Evolutionary conservation across 1,140 invertebrate species (phyloP).

Genomic region (Apis dorsata): DNA sequence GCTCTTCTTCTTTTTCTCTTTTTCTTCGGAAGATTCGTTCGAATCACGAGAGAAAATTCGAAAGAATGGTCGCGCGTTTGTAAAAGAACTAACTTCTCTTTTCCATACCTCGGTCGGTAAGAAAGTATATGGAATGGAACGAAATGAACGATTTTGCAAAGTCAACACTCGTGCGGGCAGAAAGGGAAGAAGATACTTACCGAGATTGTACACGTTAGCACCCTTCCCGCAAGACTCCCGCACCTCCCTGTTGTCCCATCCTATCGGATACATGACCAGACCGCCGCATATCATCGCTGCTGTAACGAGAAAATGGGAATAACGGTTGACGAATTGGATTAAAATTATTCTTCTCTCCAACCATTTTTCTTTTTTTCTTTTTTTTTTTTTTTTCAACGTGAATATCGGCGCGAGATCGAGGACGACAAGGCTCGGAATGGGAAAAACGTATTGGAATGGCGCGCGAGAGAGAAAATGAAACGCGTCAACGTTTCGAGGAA

Average conservation of each 20-base stretch:
- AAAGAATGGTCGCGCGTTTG: too few relatives aligned
- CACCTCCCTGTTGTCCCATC: conserved; percentile 86
- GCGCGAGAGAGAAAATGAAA: conserved; percentile 54
- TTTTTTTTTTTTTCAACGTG: too few relatives aligned
- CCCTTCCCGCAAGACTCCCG: conserved; percentile 84
- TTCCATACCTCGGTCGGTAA: neutral
- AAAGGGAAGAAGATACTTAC: conserved; percentile 77
- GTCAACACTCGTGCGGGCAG: neutral
- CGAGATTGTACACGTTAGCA: conserved; percentile 84
- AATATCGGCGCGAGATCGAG: too few relatives aligned
- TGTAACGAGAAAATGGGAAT: conserved; percentile 75
- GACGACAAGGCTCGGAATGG: neutral
- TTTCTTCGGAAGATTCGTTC: too few relatives aligned
- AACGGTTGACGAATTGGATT: neutral
- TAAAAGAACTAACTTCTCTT: neutral
- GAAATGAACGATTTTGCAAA: neutral
- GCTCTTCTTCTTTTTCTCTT: too few relatives aligned
- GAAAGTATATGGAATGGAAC: neutral
- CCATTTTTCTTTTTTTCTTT: too few relatives aligned
- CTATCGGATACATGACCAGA: conserved; percentile 84
- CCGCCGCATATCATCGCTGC: conserved; percentile 83
- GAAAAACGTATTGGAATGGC: neutral
- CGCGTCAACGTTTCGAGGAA: conserved; percentile 55
- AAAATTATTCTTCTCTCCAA: too few relatives aligned
- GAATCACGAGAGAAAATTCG: too few relatives aligned